These are phyloP conservation scores for Rhamphomyia laevipes DNA, from an alignment of 2,888 invertebrate species.

Conservation along the genomic window DNA sequence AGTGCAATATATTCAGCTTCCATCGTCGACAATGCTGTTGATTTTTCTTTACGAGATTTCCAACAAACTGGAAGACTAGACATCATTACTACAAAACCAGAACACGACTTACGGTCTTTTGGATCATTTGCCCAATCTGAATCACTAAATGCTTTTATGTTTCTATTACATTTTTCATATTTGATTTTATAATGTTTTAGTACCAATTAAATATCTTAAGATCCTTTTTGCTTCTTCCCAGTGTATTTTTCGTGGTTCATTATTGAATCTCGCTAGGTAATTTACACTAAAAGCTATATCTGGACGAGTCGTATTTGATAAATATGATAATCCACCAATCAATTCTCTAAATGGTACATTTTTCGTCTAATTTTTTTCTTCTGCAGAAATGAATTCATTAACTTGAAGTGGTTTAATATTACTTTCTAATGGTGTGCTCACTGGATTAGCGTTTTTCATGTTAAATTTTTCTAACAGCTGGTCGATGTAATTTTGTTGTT, in stretches of 20 bases:
- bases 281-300: constrained; percentile 6
- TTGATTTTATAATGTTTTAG: neutral
- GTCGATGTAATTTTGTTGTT: neutral
- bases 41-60: constrained; percentile 5
- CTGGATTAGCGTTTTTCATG: constrained; percentile 10
- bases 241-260: constrained; percentile 1
- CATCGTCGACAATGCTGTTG: constrained; percentile 6
- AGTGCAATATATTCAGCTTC: constrained; percentile 8
- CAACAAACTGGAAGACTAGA: constrained; percentile 4
- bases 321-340: constrained; percentile 2
- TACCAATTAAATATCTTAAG: neutral
- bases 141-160: too few species aligned
- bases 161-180: neutral
- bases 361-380: neutral
- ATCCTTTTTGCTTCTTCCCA: constrained; percentile 5
- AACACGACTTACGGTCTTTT: constrained; percentile 6
- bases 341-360: constrained; percentile 1
- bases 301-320: constrained; percentile 3
- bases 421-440: constrained; percentile 7
- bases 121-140: constrained; percentile 7
- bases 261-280: constrained; percentile 1
- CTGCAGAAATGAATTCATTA: neutral
- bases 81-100: constrained; percentile 5
- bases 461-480: constrained; percentile 2
- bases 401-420: neutral